These are phyloP conservation scores for Spodoptera littoralis DNA, from an alignment of 2,888 invertebrate species.

Conservation along the genomic window DNA sequence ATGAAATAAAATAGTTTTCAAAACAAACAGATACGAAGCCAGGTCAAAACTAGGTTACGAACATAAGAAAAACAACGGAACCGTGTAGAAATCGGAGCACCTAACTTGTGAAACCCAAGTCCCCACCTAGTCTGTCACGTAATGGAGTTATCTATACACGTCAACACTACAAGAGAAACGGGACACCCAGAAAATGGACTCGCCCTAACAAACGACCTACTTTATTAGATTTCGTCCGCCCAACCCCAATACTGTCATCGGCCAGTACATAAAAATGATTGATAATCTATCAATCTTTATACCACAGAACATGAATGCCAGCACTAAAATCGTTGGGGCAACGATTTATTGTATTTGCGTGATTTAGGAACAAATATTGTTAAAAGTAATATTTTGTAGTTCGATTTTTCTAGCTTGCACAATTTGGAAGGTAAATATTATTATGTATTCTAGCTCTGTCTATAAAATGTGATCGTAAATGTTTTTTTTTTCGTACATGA, in stretches of 20 bases:
- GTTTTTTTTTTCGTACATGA: conserved; percentile 13
- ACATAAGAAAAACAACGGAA: conserved; percentile 14
- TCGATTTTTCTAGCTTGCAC: conserved; percentile 22
- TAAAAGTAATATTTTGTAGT: conserved; percentile 13
- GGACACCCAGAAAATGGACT: conserved; percentile 59
- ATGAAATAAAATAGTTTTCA: no score
- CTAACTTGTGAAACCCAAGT: conserved; percentile 43
- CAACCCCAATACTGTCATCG: conserved; percentile 48
- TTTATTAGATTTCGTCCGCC: conserved; percentile 64
- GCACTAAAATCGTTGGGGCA: conserved; percentile 17
- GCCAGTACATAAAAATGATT: conserved; percentile 56
- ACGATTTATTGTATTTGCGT: conserved; percentile 24
- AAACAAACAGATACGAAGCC: conserved; percentile 5
- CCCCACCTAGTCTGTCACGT: conserved; percentile 40
- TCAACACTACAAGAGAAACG: conserved; percentile 56
- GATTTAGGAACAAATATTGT: conserved; percentile 38
- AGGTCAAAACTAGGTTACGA: neutral
- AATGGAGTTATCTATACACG: conserved; percentile 63
- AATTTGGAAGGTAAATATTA: conserved; percentile 7
- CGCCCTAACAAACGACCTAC: conserved; percentile 62
- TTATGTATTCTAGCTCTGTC: neutral
- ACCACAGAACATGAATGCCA: conserved; percentile 24
- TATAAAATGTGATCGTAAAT: conserved; percentile 11
- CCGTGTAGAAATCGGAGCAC: conserved; percentile 18
- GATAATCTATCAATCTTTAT: conserved; percentile 52